Base-by-base conservation (phyloP, 2,888 invertebrate species). In the Melieria omissa region DNA sequence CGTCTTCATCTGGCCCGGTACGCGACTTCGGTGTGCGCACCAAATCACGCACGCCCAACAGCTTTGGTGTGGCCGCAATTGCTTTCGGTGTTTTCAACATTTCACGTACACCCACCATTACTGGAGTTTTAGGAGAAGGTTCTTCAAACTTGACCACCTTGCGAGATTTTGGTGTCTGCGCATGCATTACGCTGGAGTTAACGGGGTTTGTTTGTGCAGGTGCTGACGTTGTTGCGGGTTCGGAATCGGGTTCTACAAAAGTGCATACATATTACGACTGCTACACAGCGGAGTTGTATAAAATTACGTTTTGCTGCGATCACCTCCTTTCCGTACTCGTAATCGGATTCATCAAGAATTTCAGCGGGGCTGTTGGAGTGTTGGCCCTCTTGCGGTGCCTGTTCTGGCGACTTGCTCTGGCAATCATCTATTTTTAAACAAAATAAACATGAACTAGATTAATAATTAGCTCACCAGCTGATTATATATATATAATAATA, bases 61-160 rank as follows among this genome's bases (percentile, higher is more conserved):
- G 65, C 74, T 75, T 63, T 73, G 74, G 71, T 16, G 75, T 74
- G 14, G 41, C n/a, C n/a, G 14, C 10, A 55, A 46, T 52, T 5
- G n/a, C 41, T 61, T 77, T 78, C 7, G 78, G 76, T 7, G 77
- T 78, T 49, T 74, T 77, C n/a, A 77, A 49, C 54, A 76, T 41
- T 63, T 78, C 77, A 14, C 76, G 74, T 45, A 77, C 46, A 4
- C 76, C 76, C 16, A 58, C 76, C 44, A 83, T 71, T 45, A 76
- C 74, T 0, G 83, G 78, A 8, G 82, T 81, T 70, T 80, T 82
- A 0, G 82, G 83, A 4, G 72, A 71, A 41, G 61, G 61, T 3
- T 52, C 65, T 12, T 12, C 44, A 64, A 68, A 57, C n/a, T 46
- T 54, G 41, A 66, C 45, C 5, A 45, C 44, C 52, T 73, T 73